Percentiles rank a stretch among this genome's conserved stretches.
Evolutionary conservation across 2,888 invertebrate species (phyloP).

Genomic region (Agonopterix subpropinquella): DNA sequence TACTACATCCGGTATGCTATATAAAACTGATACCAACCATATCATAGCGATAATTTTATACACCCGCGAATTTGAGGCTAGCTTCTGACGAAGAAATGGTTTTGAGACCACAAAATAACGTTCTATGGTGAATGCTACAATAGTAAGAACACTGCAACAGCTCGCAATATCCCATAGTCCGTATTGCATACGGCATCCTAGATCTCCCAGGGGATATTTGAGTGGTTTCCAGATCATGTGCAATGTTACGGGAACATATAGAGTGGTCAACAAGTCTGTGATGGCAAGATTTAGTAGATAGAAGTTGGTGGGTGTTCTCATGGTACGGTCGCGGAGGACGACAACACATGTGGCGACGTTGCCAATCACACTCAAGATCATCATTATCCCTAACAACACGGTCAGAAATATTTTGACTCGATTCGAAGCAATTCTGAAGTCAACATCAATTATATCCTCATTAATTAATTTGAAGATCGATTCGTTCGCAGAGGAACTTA

Average conservation of each 20-base stretch:
- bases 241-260: constrained; percentile 86
- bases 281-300: constrained; percentile 87
- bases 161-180: constrained; percentile 87
- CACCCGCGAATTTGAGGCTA: constrained; percentile 86
- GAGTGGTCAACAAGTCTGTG: constrained; percentile 82
- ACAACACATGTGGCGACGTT: constrained; percentile 87
- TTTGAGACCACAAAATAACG: constrained; percentile 90
- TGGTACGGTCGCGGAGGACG: constrained; percentile 81
- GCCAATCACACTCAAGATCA: constrained; percentile 82
- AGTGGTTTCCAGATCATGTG: constrained; percentile 85
- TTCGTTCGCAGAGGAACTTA: constrained; percentile 32
- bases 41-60: constrained; percentile 81
- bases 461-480: constrained; percentile 48
- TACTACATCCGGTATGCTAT: constrained; percentile 80
- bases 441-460: constrained; percentile 44
- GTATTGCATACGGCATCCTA: constrained; percentile 83
- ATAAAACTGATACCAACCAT: constrained; percentile 84
- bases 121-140: constrained; percentile 91
- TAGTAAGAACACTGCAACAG: constrained; percentile 88
- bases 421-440: constrained; percentile 23
- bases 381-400: constrained; percentile 76
- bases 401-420: constrained; percentile 70
- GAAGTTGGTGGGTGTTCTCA: constrained; percentile 89
- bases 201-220: constrained; percentile 84
- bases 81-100: constrained; percentile 86